Evolutionary conservation across 2,797 vertebrate species (phyloP), one percentile per base, ranked within the genome.

Genomic region (Sphenodon punctatus): DNA sequence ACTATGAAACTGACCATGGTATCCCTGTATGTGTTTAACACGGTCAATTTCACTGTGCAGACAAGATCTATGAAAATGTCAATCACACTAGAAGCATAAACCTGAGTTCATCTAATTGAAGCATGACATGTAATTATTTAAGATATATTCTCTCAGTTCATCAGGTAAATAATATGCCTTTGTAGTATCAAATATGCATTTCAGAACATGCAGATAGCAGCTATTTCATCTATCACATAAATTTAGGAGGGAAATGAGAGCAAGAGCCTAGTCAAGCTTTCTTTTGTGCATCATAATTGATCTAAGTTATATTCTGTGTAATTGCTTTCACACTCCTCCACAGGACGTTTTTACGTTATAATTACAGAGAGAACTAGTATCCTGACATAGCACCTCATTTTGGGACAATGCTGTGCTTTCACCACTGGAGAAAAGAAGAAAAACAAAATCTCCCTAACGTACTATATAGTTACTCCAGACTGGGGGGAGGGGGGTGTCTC

Each of bases 221-320:
- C 30, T 56, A 78, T 75, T 36, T 39, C 2, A 16, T 25, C n/a
- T 20, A 16, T 23, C n/a, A 39, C 60, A 23, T 42, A 8, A 68
- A 11, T 13, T 10, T 20, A 58, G 10, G 3, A 5, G 1, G 4
- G 66, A n/a, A n/a, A 30, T 46, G 80, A 70, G 0, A 4, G 3
- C 22, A 55, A 11, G 63, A 60, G n/a, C 12, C 64, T 49, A 66
- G 42, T 9, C 30, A 4, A 27, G 0, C 65, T 81, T 68, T 66
- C 27, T 70, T 68, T 58, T 20, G 38, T 14, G 25, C 43, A 56
- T 4, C 8, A 10, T 6, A 39, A 7, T 19, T 11, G 4, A n/a
- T 6, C 12, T 38, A 25, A 3, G 2, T 2, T 19, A 39, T 30
- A 34, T 32, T 22, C 23, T 1, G 19, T 0, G 0, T 0, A 2